phyloP scores from a whole-genome alignment of 2,888 invertebrate genomes.

The Microdon myrmicae region DNA sequence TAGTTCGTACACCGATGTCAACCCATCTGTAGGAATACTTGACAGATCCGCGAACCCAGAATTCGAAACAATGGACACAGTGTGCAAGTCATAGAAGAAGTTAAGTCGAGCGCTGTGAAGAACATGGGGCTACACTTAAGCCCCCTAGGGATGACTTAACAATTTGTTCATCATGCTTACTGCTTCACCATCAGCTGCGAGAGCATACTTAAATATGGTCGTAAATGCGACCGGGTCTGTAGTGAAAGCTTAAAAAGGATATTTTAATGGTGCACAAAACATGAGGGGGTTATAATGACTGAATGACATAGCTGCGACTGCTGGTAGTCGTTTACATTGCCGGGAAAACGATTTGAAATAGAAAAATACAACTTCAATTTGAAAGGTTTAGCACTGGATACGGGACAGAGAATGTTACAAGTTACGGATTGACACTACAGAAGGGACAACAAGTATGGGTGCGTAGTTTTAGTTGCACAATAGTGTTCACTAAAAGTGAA shows the following conservation, averaged over 20 bases:
- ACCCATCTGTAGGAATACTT: constrained; percentile 46
- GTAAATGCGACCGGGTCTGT: constrained; percentile 11
- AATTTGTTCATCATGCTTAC: constrained; percentile 19
- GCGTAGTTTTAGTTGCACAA: too few relatives aligned
- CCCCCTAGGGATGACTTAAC: constrained; percentile 47
- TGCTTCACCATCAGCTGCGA: not conserved
- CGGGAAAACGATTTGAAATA: too few relatives aligned
- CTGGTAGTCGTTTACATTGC: constrained; percentile 1
- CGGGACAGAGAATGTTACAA: too few relatives aligned
- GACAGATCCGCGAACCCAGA: constrained; percentile 35
- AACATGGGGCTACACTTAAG: constrained; percentile 50
- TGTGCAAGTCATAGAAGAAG: constrained; percentile 51
- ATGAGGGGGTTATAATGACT: constrained; percentile 26
- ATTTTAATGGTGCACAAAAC: constrained; percentile 18
- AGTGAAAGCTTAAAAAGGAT: constrained; percentile 16
- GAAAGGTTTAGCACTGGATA: too few relatives aligned
- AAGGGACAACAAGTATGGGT: too few relatives aligned
- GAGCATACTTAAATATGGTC: constrained; percentile 18
- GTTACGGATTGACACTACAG: too few relatives aligned
- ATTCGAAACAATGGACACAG: constrained; percentile 50
- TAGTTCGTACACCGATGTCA: too few relatives aligned
- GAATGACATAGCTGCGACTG: constrained; percentile 14
- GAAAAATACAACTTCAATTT: too few relatives aligned
- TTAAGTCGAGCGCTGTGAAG: constrained; percentile 32
- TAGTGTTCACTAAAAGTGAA: too few relatives aligned